Evolutionary conservation across 2,113 vertebrate genomes (phyloP).

Genomic region (Chloropsis hardwickii): DNA sequence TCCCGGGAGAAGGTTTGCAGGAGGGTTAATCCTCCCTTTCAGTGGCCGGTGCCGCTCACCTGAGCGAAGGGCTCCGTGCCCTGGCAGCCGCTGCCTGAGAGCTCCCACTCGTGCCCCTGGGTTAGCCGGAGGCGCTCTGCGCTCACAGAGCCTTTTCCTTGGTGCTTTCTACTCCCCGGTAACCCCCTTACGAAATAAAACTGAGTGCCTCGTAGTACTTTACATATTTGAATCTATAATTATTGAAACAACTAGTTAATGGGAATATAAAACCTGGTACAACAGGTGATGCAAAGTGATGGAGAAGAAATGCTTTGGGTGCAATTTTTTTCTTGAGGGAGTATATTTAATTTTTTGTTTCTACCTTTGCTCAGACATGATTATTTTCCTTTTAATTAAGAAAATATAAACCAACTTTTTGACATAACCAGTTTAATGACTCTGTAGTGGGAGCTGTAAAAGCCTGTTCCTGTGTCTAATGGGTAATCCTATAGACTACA

Average conservation of each 20-base stretch:
- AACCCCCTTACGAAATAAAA: background rate
- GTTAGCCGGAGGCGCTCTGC: background rate
- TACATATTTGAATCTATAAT: background rate
- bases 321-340: background rate
- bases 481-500: background rate
- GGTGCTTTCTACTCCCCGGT: background rate
- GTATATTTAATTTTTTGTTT: background rate
- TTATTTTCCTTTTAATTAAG: background rate
- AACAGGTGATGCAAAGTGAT: background rate
- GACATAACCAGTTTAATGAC: background rate
- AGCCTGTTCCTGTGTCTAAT: background rate
- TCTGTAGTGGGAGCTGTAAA: background rate
- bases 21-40: accelerated
- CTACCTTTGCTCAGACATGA: background rate
- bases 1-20: too few species aligned
- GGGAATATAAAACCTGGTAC: background rate
- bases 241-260: background rate
- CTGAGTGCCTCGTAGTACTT: background rate
- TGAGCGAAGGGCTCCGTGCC: accelerated
- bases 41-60: accelerated
- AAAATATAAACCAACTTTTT: background rate
- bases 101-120: background rate
- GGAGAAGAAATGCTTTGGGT: background rate
- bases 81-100: accelerated
- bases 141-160: background rate